phyloP scores from a whole-genome alignment of 1,140 invertebrate species.

The Cotesia typhae region DNA sequence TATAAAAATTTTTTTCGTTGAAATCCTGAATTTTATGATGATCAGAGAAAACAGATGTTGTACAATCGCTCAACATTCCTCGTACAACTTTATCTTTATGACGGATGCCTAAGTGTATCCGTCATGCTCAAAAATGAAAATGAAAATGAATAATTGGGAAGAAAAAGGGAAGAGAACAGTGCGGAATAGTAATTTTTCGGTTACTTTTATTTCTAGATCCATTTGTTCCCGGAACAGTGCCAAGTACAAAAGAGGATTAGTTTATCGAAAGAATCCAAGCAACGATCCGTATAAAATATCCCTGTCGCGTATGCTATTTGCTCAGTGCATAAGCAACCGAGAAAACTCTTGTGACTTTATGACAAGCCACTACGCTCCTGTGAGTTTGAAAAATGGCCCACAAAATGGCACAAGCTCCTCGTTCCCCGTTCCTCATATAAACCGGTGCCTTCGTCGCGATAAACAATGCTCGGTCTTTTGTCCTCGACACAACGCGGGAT shows the following conservation, averaged over 20 bases:
- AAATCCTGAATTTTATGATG: too few species aligned
- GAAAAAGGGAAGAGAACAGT: too few species aligned
- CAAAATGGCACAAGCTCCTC: slow-evolving; percentile 34
- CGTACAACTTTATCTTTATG: too few species aligned
- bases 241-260: slow-evolving; percentile 15
- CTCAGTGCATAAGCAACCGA: slow-evolving; percentile 36
- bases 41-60: too few species aligned
- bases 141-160: too few species aligned
- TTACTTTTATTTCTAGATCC: too few species aligned
- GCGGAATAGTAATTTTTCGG: too few species aligned
- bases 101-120: too few species aligned
- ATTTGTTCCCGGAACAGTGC: too few species aligned
- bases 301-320: slow-evolving; percentile 33
- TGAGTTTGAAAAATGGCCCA: slow-evolving; percentile 39
- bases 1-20: too few species aligned
- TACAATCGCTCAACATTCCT: too few species aligned
- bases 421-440: slow-evolving; percentile 25
- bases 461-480: slow-evolving; percentile 35
- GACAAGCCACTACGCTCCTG: slow-evolving; percentile 35
- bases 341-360: slow-evolving; percentile 39
- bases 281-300: slow-evolving; percentile 38
- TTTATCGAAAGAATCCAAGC: slow-evolving; percentile 28
- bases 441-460: slow-evolving; percentile 36
- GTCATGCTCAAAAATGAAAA: too few species aligned
- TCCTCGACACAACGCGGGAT: not conserved